A percentile compares a stretch with the other conserved stretches of the same genome.
phyloP scores from a whole-genome alignment of 2,113 vertebrate genomes.

The Planiliza haematocheilus region DNA sequence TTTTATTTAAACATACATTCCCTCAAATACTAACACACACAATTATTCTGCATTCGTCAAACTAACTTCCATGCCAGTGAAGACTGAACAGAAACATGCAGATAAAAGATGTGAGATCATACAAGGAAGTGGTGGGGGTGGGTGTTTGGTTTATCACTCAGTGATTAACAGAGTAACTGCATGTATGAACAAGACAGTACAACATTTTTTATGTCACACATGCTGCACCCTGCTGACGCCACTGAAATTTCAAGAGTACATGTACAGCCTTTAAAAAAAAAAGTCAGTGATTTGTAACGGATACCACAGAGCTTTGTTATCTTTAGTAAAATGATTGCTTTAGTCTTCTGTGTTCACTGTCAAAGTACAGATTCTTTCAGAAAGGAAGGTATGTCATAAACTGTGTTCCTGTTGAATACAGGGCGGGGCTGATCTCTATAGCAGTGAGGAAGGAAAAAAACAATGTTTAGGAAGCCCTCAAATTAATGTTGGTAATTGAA shows the following conservation, averaged over 20 bases:
- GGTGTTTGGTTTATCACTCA: conserved; percentile 28
- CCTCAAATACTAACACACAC: not conserved
- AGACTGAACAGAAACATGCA: not conserved
- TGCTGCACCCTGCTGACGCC: conserved; percentile 45
- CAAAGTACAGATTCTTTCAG: not conserved
- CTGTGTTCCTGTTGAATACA: not conserved
- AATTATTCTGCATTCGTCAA: not conserved
- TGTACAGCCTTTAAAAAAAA: not conserved
- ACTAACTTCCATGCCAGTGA: conserved; percentile 7
- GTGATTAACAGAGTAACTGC: conserved; percentile 12
- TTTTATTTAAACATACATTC: not conserved
- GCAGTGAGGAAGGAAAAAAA: not conserved
- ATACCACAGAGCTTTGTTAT: not conserved
- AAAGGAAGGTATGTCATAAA: not conserved
- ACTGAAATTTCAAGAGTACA: conserved; percentile 24
- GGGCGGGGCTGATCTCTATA: not conserved
- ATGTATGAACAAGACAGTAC: conserved; percentile 43
- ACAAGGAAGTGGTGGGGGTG: conserved; percentile 1
- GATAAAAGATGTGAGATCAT: conserved; percentile 14
- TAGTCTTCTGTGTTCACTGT: not conserved
- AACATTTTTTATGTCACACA: conserved; percentile 22
- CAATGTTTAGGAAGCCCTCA: not conserved
- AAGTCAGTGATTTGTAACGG: not conserved
- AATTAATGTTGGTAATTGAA: no score
- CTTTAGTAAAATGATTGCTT: not conserved